Conservation (phyloP, 2,113 vertebrate species). For the Prunella fulvescens region DNA sequence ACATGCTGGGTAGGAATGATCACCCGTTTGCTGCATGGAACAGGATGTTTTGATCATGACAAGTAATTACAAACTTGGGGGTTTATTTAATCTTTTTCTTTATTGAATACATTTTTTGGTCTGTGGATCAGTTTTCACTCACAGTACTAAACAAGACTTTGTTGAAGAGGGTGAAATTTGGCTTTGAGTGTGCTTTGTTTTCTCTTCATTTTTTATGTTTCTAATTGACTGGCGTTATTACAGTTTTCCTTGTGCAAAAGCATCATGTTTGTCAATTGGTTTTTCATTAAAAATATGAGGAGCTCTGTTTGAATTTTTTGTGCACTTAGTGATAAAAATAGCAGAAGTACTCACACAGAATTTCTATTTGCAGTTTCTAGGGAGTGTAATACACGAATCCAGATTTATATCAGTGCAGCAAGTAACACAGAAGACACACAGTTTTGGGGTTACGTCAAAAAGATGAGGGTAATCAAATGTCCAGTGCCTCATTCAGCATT, state of each 20-base stretch:
- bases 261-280: not conserved
- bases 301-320: not conserved
- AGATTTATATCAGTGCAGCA: not conserved
- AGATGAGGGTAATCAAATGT: not conserved
- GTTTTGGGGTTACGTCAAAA: not conserved
- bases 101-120: not conserved
- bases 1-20: not conserved
- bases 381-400: not conserved
- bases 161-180: not conserved
- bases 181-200: not conserved
- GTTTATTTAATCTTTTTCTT: not conserved
- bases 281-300: not conserved
- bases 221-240: not conserved
- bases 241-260: not conserved
- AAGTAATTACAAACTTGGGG: not conserved
- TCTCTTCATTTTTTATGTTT: not conserved
- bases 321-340: slow-evolving; percentile 25
- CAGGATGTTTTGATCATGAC: not conserved
- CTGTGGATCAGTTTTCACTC: not conserved
- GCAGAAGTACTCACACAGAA: not conserved
- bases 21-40: not conserved
- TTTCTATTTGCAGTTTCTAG: slow-evolving; percentile 1
- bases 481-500: not conserved
- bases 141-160: not conserved
- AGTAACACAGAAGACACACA: not conserved